These are phyloP conservation scores for Polyodon spathula DNA, from an alignment of 2,113 vertebrate genomes.

Conservation along the genomic window DNA sequence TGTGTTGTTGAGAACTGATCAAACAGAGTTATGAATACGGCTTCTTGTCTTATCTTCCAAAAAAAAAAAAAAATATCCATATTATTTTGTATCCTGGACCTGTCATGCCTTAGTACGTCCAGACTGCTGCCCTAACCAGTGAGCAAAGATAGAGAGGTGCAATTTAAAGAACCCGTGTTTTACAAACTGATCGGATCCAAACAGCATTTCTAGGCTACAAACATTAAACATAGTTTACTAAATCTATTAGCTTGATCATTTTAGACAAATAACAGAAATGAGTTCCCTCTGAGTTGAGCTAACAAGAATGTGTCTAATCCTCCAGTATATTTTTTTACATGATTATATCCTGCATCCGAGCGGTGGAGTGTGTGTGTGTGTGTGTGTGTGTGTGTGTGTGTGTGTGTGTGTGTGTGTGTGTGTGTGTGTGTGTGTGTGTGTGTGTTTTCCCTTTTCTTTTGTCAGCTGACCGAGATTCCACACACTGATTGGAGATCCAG, in stretches of 20 bases:
- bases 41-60: too few relatives aligned
- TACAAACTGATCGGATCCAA: too few relatives aligned
- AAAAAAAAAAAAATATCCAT: too few relatives aligned
- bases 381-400: not conserved
- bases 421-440: slow-evolving; percentile 13
- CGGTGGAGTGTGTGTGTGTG: slow-evolving; percentile 6
- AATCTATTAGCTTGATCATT: not conserved
- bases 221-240: not conserved
- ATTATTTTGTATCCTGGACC: too few relatives aligned
- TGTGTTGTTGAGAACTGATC: too few relatives aligned
- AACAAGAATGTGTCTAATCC: not conserved
- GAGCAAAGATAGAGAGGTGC: too few relatives aligned
- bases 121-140: too few relatives aligned
- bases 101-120: too few relatives aligned
- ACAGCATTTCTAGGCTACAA: not conserved
- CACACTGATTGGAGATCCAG: slow-evolving; percentile 74
- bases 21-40: too few relatives aligned
- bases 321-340: slow-evolving; percentile 10
- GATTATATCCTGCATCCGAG: slow-evolving; percentile 6
- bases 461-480: slow-evolving; percentile 85
- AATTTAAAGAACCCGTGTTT: too few relatives aligned
- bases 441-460: slow-evolving; percentile 32
- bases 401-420: slow-evolving; percentile 1
- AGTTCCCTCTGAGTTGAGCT: not conserved
- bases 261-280: not conserved